A percentile compares a stretch with the other conserved stretches of the same genome.
These are phyloP conservation scores for Cheilosia pagana DNA, from an alignment of 2,888 invertebrate genomes.

Conservation along the genomic window DNA sequence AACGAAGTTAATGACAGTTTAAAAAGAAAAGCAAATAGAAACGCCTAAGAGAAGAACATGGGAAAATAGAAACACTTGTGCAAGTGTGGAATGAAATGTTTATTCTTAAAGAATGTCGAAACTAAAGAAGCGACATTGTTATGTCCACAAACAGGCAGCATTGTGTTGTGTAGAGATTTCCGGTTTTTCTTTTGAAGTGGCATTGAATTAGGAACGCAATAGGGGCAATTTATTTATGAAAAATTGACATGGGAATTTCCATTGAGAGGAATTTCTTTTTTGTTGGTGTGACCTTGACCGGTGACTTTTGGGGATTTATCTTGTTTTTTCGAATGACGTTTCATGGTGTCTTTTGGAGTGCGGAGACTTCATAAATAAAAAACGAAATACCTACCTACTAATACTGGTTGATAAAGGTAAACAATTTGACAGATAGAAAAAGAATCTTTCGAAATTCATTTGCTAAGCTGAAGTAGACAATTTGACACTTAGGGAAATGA, in stretches of 20 bases:
- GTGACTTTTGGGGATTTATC: not conserved
- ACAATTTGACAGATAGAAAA: too few species aligned
- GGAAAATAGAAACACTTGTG: slow-evolving; percentile 23
- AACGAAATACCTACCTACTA: too few species aligned
- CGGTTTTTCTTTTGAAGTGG: slow-evolving; percentile 38
- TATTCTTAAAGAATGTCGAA: slow-evolving; percentile 22
- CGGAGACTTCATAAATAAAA: too few species aligned
- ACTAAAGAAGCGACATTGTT: not conserved
- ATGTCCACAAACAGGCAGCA: not conserved
- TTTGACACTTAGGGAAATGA: too few species aligned
- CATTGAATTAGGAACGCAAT: slow-evolving; percentile 8
- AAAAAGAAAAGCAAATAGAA: slow-evolving; percentile 14
- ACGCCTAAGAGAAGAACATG: not conserved
- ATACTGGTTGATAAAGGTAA: too few species aligned
- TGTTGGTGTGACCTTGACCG: slow-evolving; percentile 20
- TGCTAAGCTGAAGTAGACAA: too few species aligned
- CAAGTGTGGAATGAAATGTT: slow-evolving; percentile 10
- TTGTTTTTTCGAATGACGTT: not conserved
- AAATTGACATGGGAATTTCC: slow-evolving; percentile 32
- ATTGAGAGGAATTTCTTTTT: not conserved
- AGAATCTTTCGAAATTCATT: too few species aligned
- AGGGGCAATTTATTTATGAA: slow-evolving; percentile 9
- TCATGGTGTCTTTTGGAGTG: not conserved
- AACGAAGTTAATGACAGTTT: slow-evolving; percentile 9
- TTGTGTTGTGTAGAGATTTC: slow-evolving; percentile 23